Evolutionary conservation across 1,140 invertebrate species (phyloP).

Genomic region (Popillia japonica): DNA sequence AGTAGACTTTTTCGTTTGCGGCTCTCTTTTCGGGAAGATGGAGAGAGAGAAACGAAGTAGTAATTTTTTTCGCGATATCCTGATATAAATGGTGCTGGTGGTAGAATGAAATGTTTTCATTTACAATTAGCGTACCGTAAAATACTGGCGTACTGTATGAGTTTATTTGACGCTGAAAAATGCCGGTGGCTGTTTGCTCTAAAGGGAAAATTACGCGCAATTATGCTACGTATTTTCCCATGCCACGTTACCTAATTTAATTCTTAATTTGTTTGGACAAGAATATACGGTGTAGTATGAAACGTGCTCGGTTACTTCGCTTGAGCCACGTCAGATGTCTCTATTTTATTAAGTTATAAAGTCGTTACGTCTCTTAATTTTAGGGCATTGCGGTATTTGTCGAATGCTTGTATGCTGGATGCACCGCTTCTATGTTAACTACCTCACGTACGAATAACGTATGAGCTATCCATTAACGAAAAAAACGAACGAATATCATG

Average conservation of each 20-base stretch:
- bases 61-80: not conserved
- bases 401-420: too few relatives aligned
- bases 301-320: too few relatives aligned
- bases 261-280: conserved; percentile 5
- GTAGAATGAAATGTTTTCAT: not conserved
- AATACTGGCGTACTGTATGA: not conserved
- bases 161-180: not conserved
- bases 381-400: too few relatives aligned
- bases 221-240: not conserved
- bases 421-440: too few relatives aligned
- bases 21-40: not conserved
- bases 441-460: too few relatives aligned
- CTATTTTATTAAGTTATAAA: too few relatives aligned
- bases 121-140: conserved; percentile 7
- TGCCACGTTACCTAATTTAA: not conserved
- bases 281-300: not conserved
- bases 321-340: too few relatives aligned
- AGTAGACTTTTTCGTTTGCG: not conserved
- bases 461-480: too few relatives aligned
- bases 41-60: not conserved
- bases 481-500: too few relatives aligned
- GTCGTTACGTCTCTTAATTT: too few relatives aligned
- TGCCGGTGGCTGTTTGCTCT: not conserved
- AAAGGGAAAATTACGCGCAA: conserved; percentile 12
- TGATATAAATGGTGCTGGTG: not conserved